These are phyloP conservation scores for Gila robusta DNA, from an alignment of 2,797 vertebrate species.

Conservation along the genomic window DNA sequence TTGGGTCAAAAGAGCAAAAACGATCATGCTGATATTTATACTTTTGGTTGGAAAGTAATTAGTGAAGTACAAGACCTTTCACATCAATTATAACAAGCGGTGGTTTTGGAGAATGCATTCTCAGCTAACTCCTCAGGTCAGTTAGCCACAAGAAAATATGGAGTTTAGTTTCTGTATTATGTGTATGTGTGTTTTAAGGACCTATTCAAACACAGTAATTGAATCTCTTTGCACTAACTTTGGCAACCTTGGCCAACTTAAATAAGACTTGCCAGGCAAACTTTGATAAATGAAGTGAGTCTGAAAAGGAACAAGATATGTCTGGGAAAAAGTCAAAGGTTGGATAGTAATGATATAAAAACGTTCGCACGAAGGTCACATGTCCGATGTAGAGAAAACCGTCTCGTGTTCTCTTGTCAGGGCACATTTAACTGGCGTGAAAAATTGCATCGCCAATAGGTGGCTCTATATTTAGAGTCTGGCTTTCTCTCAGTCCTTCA, in stretches of 20 bases:
- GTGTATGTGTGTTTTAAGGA: background rate
- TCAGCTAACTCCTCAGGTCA: slow-evolving; percentile 38
- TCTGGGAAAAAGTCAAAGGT: slow-evolving; percentile 58
- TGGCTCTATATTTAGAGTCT: slow-evolving; percentile 62
- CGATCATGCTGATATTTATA: slow-evolving; percentile 21
- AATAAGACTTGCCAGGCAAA: slow-evolving; percentile 56
- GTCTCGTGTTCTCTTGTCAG: slow-evolving; percentile 61
- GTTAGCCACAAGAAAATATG: slow-evolving; percentile 34
- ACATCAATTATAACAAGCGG: slow-evolving; percentile 49
- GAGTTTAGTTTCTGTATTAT: slow-evolving; percentile 13
- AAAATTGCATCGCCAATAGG: slow-evolving; percentile 62
- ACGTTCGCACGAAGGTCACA: slow-evolving; percentile 55
- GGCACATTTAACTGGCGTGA: slow-evolving; percentile 62
- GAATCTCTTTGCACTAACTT: slow-evolving; percentile 50
- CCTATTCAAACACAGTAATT: slow-evolving; percentile 56
- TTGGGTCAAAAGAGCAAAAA: slow-evolving; percentile 46
- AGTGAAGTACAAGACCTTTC: slow-evolving; percentile 39
- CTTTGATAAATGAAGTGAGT: slow-evolving; percentile 61
- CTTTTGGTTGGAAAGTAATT: slow-evolving; percentile 52
- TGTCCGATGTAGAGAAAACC: slow-evolving; percentile 50
- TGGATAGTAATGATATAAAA: slow-evolving; percentile 61
- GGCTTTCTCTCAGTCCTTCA: slow-evolving; percentile 57
- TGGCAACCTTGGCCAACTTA: slow-evolving; percentile 63
- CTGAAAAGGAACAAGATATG: slow-evolving; percentile 44
- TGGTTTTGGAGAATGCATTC: slow-evolving; percentile 42